phyloP scores from a whole-genome alignment of 2,888 invertebrate species.

The Oscheius sp. region DNA sequence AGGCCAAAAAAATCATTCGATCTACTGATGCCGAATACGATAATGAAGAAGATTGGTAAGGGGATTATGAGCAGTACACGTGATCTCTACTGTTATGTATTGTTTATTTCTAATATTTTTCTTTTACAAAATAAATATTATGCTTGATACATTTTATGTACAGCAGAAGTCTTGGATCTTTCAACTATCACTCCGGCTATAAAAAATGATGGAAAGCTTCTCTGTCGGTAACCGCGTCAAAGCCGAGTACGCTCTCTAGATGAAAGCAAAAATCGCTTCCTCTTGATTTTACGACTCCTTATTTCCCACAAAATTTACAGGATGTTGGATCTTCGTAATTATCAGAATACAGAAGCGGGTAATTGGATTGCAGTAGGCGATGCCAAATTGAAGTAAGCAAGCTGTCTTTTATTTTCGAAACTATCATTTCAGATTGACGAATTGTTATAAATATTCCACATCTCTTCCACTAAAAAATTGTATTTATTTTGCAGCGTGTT shows the following conservation, averaged over 20 bases:
- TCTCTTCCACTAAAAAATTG: constrained; percentile 48
- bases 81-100: constrained; percentile 16
- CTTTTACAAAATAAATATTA: constrained; percentile 18
- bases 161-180: not conserved
- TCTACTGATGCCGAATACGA: constrained; percentile 54
- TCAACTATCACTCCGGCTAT: not conserved
- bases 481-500: constrained; percentile 56
- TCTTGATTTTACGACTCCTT: not conserved
- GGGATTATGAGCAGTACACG: not conserved
- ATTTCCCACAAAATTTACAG: not conserved
- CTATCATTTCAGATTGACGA: constrained; percentile 42
- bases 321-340: constrained; percentile 10
- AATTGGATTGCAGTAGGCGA: constrained; percentile 24
- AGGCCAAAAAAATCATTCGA: constrained; percentile 55
- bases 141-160: not conserved
- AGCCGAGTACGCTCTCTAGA: no score
- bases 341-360: not conserved
- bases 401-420: not conserved
- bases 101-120: constrained; percentile 8
- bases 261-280: not conserved
- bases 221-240: no score
- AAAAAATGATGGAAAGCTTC: not conserved
- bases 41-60: constrained; percentile 57
- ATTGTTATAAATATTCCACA: constrained; percentile 37
- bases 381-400: constrained; percentile 17